Percentiles rank a stretch among this genome's conserved stretches.
phyloP scores from a whole-genome alignment of 2,888 invertebrate genomes.

The Coelinius sp. region DNA sequence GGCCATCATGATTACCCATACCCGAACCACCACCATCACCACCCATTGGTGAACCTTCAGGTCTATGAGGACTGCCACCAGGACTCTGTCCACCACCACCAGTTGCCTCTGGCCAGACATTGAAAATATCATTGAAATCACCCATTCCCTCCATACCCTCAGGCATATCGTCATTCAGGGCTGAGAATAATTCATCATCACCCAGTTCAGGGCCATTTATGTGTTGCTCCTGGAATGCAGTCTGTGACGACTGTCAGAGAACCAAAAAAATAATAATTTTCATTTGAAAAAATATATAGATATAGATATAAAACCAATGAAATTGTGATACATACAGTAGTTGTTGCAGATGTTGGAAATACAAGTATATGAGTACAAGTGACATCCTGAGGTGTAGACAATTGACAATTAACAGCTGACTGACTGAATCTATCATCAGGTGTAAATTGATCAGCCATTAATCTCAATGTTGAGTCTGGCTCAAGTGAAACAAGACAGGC shows the following conservation, averaged over 20 bases:
- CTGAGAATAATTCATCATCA: constrained; percentile 79
- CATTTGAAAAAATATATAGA: background rate
- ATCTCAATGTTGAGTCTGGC: constrained; percentile 85
- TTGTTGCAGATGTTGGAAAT: constrained; percentile 96
- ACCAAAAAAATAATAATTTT: constrained; percentile 31
- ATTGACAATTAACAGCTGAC: constrained; percentile 88
- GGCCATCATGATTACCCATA: constrained; percentile 69
- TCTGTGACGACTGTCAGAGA: constrained; percentile 77
- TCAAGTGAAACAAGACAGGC: constrained; percentile 98
- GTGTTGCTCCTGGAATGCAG: constrained; percentile 80
- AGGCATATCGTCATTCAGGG: constrained; percentile 75
- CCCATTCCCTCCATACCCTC: constrained; percentile 82
- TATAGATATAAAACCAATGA: background rate
- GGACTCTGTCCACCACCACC: constrained; percentile 75
- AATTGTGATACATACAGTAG: constrained; percentile 77
- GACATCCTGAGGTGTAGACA: constrained; percentile 96
- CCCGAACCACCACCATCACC: constrained; percentile 68
- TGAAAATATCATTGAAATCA: constrained; percentile 85
- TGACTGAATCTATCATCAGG: constrained; percentile 94
- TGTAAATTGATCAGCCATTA: constrained; percentile 95
- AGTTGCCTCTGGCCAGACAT: constrained; percentile 76
- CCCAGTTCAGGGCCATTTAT: constrained; percentile 78
- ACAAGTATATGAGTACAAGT: constrained; percentile 98
- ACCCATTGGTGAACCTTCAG: constrained; percentile 66
- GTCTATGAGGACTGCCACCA: constrained; percentile 73